These are phyloP conservation scores for Xylota sylvarum DNA, from an alignment of 2,888 invertebrate species.

Conservation along the genomic window DNA sequence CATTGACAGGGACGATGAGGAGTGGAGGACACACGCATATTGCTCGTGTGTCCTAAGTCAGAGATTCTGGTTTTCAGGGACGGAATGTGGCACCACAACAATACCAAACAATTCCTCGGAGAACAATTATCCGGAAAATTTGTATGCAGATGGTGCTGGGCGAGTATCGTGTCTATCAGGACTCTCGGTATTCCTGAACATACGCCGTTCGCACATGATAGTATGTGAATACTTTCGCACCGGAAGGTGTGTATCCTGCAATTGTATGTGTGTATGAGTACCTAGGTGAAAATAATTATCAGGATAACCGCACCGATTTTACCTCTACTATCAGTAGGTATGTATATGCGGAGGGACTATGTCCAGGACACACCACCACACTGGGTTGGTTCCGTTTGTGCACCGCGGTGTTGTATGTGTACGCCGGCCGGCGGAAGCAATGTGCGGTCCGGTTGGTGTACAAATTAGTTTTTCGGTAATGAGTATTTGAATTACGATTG, in stretches of 20 bases:
- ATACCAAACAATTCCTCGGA: constrained; percentile 45
- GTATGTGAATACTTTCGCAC: constrained; percentile 1
- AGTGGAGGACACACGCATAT: constrained; percentile 15
- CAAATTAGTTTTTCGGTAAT: constrained; percentile 75
- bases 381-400: constrained; percentile 36
- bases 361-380: constrained; percentile 33
- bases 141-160: constrained; percentile 57
- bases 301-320: constrained; percentile 67
- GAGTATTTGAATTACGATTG: constrained; percentile 76
- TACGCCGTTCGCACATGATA: not conserved
- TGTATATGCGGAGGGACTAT: not conserved
- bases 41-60: constrained; percentile 30
- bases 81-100: constrained; percentile 36
- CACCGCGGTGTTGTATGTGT: constrained; percentile 32
- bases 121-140: constrained; percentile 63
- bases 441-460: constrained; percentile 55
- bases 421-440: constrained; percentile 51
- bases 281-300: constrained; percentile 74
- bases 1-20: constrained; percentile 26
- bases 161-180: constrained; percentile 42
- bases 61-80: constrained; percentile 48
- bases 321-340: constrained; percentile 39
- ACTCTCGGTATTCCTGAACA: constrained; percentile 9
- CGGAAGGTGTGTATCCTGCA: constrained; percentile 20
- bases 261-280: constrained; percentile 10